Evolutionary conservation across 2,113 vertebrate species (phyloP), one percentile per base, ranked within the genome.

Genomic region (Thomomys bottae): DNA sequence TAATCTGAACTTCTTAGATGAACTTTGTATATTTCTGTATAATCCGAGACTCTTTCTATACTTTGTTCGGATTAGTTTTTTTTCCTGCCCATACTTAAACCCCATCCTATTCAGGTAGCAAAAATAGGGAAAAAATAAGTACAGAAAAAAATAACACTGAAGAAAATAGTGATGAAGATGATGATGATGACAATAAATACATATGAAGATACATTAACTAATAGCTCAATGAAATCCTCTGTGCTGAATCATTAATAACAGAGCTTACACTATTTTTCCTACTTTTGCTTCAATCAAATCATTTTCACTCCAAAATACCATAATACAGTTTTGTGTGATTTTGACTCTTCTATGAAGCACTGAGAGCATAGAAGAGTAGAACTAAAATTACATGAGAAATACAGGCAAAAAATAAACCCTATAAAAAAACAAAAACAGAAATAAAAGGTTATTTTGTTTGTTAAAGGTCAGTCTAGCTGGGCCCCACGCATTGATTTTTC

Each of bases 391-490:
- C n/a, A 20, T 73, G 49, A 89, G 26, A 40, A 85, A 32, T 85
- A n/a, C 42, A 84, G n/a, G 30, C 11, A 0, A 1, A n/a, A 61
- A 38, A 64, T 26, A 57, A 72, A 63, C 49, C 9, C 9, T 15
- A 54, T 4, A 20, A 54, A 54, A 54, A 54, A 54, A 14, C 49
- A 54, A 54, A 54, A 17, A 54, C 49, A 78, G 84, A 77, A 92
- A 90, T 45, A 80, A 93, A 95, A 92, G 32, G 92, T 93, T 96
- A 93, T 90, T 93, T 95, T 95, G 87, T 71, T 95, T 89, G 95
- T 89, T 94, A 97, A 98, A 98, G 94, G 96, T 97, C 96, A 97
- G 80, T 82, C 73, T 94, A 76, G 14, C 64, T 95, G 85, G 84
- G 76, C 59, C 95, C 42, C 77, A 95, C 45, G 10, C 80, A 97